A percentile compares a stretch with the other conserved stretches of the same genome.
Evolutionary conservation across 2,113 vertebrate species (phyloP).

Genomic region (Oreochromis tanganicae): DNA sequence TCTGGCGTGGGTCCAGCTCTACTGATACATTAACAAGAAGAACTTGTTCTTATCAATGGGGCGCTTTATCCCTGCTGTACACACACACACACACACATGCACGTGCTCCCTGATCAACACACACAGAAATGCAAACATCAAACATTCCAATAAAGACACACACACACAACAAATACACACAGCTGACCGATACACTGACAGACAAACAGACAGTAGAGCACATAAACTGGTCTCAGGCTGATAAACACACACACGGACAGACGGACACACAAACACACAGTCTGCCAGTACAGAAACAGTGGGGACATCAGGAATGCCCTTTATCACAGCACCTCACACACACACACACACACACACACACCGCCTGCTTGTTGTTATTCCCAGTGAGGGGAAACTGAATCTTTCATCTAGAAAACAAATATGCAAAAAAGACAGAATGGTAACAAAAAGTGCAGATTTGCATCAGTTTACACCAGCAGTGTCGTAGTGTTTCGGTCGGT

Average conservation of each 20-base stretch:
- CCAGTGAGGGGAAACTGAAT: conserved; percentile 9
- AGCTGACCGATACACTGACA: neutral
- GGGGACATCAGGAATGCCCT: conserved; percentile 42
- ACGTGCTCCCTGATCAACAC: conserved; percentile 15
- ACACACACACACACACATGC: conserved; percentile 21
- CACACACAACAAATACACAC: neutral
- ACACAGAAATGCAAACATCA: conserved; percentile 33
- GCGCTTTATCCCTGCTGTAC: conserved; percentile 66
- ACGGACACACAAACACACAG: conserved; percentile 1
- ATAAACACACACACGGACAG: neutral
- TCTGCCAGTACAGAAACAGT: neutral
- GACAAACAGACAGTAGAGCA: neutral
- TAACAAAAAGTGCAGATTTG: neutral
- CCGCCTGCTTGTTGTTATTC: conserved; percentile 17
- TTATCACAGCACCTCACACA: conserved; percentile 1
- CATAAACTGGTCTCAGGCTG: neutral
- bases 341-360: neutral
- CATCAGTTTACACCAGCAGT: neutral
- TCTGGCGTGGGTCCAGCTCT: conserved; percentile 55
- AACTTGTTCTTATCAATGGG: conserved; percentile 78
- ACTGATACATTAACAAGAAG: conserved; percentile 75
- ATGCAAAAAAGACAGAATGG: neutral
- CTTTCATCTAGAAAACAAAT: neutral
- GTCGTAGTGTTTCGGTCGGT: neutral
- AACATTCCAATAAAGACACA: conserved; percentile 22